Conservation (phyloP, 2,797 vertebrate genomes). For the Gorsachius magnificus region DNA sequence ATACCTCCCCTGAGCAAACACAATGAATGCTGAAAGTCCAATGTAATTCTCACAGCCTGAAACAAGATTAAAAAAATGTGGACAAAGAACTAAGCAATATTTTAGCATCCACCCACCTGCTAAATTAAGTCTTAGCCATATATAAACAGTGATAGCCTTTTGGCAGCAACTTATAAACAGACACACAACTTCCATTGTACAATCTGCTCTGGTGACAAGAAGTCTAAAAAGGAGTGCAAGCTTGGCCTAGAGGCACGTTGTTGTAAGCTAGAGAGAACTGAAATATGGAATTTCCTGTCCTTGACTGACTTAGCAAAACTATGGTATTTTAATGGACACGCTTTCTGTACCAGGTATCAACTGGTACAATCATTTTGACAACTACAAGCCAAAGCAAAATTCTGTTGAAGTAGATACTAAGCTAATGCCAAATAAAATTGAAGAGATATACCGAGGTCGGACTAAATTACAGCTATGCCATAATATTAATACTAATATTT, state of each 20-base stretch:
- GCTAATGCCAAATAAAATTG: background rate
- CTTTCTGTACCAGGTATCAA: background rate
- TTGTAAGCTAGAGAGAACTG: background rate
- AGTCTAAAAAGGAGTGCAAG: background rate
- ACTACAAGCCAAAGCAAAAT: background rate
- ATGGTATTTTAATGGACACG: background rate
- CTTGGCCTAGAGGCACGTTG: background rate
- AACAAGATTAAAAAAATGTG: background rate
- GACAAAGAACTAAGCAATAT: background rate
- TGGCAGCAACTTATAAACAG: background rate
- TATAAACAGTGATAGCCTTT: background rate
- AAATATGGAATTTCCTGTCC: background rate
- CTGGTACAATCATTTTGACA: background rate
- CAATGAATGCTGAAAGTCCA: background rate
- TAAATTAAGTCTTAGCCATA: background rate
- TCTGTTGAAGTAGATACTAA: background rate
- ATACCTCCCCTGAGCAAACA: background rate
- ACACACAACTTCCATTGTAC: background rate
- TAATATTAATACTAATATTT: rapidly evolving
- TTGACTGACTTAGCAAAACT: background rate
- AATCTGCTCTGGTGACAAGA: background rate
- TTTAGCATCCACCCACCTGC: background rate
- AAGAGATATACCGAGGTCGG: background rate
- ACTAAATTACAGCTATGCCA: background rate
- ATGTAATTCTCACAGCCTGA: background rate